phyloP scores from a whole-genome alignment of 2,113 vertebrate genomes.

The Herpailurus yagouaroundi region DNA sequence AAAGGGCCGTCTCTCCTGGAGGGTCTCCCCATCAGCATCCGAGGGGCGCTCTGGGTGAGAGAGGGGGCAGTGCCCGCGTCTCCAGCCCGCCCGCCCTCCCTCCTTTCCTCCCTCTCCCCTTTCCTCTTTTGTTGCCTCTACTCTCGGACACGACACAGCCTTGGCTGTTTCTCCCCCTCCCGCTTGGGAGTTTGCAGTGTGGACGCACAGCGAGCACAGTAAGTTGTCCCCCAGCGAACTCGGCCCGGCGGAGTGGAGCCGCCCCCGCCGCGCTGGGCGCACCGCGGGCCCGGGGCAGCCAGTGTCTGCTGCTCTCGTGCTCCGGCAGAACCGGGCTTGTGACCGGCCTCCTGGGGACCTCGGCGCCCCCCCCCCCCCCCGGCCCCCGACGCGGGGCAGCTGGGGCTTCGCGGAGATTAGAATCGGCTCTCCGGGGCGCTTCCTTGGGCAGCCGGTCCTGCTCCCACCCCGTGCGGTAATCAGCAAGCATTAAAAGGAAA shows the following conservation, averaged over 20 bases:
- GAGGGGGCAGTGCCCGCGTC: neutral
- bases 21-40: neutral
- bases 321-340: neutral
- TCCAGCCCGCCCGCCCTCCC: neutral
- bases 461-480: neutral
- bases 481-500: slow-evolving; percentile 15
- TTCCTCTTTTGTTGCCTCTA: neutral
- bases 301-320: accelerated
- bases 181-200: slow-evolving; percentile 27
- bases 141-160: neutral
- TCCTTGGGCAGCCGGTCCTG: neutral
- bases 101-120: neutral
- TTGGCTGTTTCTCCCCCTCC: neutral
- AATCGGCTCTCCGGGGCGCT: neutral
- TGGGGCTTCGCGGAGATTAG: neutral
- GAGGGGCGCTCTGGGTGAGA: neutral
- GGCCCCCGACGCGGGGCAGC: neutral
- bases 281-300: neutral
- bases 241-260: accelerated
- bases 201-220: neutral
- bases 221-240: neutral
- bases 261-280: neutral
- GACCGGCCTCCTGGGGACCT: neutral
- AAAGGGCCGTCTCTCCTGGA: neutral
- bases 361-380: neutral